Percentiles rank a stretch among this genome's conserved stretches.
Evolutionary conservation across 2,888 invertebrate genomes (phyloP).

Genomic region (Vanessa cardui): DNA sequence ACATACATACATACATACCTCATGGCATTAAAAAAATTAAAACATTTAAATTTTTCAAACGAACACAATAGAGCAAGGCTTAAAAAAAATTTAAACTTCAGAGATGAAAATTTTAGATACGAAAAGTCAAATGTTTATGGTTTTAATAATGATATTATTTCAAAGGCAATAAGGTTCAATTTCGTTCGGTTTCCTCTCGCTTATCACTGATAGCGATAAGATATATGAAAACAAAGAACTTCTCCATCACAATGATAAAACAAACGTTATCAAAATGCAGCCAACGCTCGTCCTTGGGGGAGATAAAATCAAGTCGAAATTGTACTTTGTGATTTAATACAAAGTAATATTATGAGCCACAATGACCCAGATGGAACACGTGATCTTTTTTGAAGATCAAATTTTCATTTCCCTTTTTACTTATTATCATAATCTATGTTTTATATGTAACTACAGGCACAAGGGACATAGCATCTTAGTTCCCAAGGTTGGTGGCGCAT

Average conservation of each 20-base stretch:
- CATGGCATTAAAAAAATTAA: slow-evolving; percentile 1
- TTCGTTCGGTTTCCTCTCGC: background rate
- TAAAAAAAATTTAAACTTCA: background rate
- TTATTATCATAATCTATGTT: no score
- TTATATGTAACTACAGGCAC: no score
- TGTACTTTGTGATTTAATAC: background rate
- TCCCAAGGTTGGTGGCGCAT: no score
- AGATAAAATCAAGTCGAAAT: background rate
- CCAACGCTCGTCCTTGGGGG: background rate
- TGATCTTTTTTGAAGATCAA: no score
- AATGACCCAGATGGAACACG: no score
- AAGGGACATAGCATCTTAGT: no score
- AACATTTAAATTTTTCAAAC: background rate
- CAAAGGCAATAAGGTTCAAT: background rate
- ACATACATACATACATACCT: background rate
- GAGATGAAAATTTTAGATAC: slow-evolving; percentile 1
- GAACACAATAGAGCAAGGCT: background rate
- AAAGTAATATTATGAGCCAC: no score
- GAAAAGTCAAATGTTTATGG: background rate
- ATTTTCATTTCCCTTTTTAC: no score
- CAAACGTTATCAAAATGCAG: background rate
- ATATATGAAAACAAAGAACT: background rate
- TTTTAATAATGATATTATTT: background rate
- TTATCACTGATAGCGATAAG: slow-evolving; percentile 4
- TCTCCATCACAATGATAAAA: background rate